phyloP scores from a whole-genome alignment of 2,797 vertebrate species.

The Alauda arvensis region DNA sequence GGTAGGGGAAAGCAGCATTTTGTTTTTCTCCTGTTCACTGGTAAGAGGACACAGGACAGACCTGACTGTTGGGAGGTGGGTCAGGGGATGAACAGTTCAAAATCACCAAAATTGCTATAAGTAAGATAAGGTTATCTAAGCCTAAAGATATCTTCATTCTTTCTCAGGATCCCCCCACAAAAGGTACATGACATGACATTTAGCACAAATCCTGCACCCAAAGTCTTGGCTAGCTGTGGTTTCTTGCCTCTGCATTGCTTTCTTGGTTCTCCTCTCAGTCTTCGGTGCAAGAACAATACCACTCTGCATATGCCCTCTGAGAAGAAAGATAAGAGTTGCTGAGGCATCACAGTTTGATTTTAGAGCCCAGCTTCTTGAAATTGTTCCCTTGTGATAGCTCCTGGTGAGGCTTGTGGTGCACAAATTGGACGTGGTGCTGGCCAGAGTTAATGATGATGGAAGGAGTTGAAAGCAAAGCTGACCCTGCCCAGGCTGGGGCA shows the following conservation, averaged over 20 bases:
- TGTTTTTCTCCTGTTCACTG: background rate
- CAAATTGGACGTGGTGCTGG: conserved; percentile 60
- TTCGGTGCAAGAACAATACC: fast-evolving
- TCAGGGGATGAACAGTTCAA: background rate
- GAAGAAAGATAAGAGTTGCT: background rate
- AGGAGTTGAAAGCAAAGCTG: conserved; percentile 49
- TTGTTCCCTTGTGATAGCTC: background rate
- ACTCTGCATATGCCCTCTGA: background rate
- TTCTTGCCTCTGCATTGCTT: background rate
- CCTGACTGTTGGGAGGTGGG: background rate
- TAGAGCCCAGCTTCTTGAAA: conserved; percentile 5
- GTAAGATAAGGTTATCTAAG: background rate
- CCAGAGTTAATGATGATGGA: conserved; percentile 46
- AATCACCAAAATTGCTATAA: background rate
- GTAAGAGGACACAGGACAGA: background rate
- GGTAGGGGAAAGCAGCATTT: fast-evolving
- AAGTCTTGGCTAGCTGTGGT: background rate
- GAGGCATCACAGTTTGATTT: conserved; percentile 27
- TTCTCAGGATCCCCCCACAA: background rate
- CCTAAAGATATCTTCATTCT: background rate
- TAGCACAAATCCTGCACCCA: background rate
- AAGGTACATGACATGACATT: background rate
- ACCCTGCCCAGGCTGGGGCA: background rate
- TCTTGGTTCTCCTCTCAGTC: background rate
- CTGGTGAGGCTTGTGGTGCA: conserved; percentile 25